Percentiles rank a stretch among this genome's conserved stretches.
phyloP scores from a whole-genome alignment of 2,797 vertebrate species.

The Pogoniulus pusillus region DNA sequence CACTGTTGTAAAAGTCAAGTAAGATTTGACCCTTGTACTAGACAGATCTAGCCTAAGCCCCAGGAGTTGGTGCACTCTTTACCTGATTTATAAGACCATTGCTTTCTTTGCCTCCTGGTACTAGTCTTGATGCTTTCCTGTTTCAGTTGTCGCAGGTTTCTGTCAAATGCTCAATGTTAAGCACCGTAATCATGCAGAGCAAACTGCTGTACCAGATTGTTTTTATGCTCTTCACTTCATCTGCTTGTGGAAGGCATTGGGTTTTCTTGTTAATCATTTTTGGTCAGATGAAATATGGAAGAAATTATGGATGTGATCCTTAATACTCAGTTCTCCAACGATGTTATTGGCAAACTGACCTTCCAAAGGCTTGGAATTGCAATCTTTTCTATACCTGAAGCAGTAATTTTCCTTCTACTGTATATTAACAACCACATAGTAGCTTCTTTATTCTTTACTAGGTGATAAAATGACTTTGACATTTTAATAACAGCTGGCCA shows the following conservation, averaged over 20 bases:
- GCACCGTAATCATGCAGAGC: not conserved
- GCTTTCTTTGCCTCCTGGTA: not conserved
- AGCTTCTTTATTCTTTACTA: not conserved
- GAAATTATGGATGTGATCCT: not conserved
- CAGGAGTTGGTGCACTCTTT: accelerated
- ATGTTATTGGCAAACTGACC: not conserved
- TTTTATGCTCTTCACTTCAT: not conserved
- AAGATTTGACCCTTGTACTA: not conserved
- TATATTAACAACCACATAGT: not conserved
- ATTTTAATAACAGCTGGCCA: constrained; percentile 35
- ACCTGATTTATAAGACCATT: not conserved
- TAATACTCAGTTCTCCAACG: not conserved
- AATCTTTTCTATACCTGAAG: not conserved
- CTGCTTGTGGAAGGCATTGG: not conserved
- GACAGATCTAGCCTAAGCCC: not conserved
- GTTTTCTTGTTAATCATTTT: not conserved
- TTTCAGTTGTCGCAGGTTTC: not conserved
- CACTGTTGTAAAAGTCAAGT: not conserved
- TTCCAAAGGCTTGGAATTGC: not conserved
- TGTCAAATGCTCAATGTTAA: not conserved
- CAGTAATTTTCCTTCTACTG: not conserved
- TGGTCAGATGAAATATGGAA: not conserved
- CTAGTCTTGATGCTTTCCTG: accelerated
- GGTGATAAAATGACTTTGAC: not conserved
- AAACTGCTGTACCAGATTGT: not conserved